Conservation (phyloP, 1,140 invertebrate species). For the Diplogasteroides magnus region DNA sequence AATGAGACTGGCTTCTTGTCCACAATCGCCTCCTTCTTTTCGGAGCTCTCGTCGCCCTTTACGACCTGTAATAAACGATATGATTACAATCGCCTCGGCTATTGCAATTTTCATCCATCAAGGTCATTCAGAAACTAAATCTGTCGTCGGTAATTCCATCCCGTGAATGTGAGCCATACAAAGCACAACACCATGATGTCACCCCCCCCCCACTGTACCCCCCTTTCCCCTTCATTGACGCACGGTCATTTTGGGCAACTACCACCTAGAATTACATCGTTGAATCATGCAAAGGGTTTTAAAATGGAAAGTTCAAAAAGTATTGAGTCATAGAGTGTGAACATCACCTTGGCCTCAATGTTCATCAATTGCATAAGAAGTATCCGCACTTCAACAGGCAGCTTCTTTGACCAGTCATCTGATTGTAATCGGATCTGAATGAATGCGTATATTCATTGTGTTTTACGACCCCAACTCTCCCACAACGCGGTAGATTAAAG, state of each 20-base stretch:
- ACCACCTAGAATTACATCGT: conserved; percentile 6
- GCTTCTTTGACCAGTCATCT: conserved; percentile 52
- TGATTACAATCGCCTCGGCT: too few relatives aligned
- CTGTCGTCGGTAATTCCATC: too few relatives aligned
- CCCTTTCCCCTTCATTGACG: too few relatives aligned
- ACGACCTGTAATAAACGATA: conserved; percentile 13
- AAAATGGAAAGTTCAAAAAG: conserved; percentile 32
- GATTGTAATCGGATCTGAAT: conserved; percentile 50
- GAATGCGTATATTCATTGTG: too few relatives aligned
- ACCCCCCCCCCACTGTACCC: too few relatives aligned
- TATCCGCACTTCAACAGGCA: conserved; percentile 50
- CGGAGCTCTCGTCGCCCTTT: conserved; percentile 24
- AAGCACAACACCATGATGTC: too few relatives aligned
- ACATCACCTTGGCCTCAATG: conserved; percentile 50
- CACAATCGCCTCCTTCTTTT: too few relatives aligned
- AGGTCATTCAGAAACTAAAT: too few relatives aligned
- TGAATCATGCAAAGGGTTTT: conserved; percentile 4
- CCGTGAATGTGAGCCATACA: too few relatives aligned
- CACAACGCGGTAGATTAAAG: not conserved
- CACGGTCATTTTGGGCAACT: not conserved
- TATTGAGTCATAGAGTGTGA: too few relatives aligned
- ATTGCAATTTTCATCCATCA: too few relatives aligned
- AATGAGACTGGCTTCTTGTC: conserved; percentile 40
- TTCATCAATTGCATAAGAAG: conserved; percentile 53
- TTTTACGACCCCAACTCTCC: too few relatives aligned